phyloP scores from a whole-genome alignment of 2,113 vertebrate genomes.

The Malurus melanocephalus region DNA sequence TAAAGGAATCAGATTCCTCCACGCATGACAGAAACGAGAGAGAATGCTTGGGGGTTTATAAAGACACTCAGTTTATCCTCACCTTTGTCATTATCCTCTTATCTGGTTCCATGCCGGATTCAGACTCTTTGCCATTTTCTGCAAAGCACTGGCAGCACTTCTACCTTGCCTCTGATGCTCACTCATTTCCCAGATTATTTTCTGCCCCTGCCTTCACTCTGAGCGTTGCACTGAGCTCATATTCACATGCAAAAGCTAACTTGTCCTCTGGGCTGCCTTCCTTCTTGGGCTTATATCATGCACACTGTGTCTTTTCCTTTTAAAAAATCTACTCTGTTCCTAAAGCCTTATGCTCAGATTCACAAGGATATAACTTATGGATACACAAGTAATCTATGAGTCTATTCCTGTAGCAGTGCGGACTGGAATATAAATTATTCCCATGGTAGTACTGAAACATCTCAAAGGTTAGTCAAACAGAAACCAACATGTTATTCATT shows the following conservation, averaged over 20 bases:
- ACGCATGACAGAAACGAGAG: fast-evolving
- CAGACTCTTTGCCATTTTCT: background rate
- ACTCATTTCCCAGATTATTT: background rate
- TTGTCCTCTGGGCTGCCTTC: background rate
- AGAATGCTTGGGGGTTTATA: background rate
- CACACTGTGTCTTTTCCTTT: background rate
- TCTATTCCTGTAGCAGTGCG: background rate
- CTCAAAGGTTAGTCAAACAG: slow-evolving; percentile 1
- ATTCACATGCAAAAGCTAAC: background rate
- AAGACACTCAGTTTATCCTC: background rate
- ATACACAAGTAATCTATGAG: background rate
- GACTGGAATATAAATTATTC: slow-evolving; percentile 18
- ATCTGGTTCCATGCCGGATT: background rate
- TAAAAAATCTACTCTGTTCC: background rate
- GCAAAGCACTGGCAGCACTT: background rate
- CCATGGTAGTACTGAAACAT: slow-evolving; percentile 1
- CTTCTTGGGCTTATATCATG: background rate
- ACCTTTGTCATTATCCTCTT: background rate
- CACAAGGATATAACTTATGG: slow-evolving; percentile 8
- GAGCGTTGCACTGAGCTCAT: background rate
- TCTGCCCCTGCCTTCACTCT: background rate
- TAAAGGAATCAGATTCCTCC: background rate
- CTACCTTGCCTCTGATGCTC: background rate
- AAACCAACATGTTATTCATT: background rate
- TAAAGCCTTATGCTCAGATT: slow-evolving; percentile 18